These are phyloP conservation scores for Lathronympha strigana DNA, from an alignment of 2,888 invertebrate genomes.

Conservation along the genomic window DNA sequence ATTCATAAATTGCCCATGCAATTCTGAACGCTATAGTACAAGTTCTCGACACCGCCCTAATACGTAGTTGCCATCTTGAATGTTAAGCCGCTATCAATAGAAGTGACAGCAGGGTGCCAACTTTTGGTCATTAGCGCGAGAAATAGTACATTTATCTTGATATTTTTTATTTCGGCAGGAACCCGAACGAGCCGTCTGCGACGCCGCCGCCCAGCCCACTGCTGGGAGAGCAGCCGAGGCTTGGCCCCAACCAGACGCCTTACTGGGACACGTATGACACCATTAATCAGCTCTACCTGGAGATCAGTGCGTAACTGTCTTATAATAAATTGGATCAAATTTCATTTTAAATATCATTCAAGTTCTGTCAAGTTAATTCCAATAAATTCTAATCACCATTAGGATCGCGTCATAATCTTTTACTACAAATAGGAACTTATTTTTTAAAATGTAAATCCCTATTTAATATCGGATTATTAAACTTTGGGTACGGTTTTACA, in stretches of 20 bases:
- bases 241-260: constrained; percentile 84
- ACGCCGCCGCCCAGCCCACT: constrained; percentile 83
- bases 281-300: constrained; percentile 95
- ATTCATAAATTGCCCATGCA: too few species aligned
- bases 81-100: too few species aligned
- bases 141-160: too few species aligned
- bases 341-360: constrained; percentile 9
- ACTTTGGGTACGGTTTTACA: constrained; percentile 6
- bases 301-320: constrained; percentile 85
- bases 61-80: too few species aligned
- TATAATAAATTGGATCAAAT: background rate
- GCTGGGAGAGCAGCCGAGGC: constrained; percentile 68
- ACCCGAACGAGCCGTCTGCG: constrained; percentile 86
- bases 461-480: background rate
- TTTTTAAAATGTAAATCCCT: too few species aligned
- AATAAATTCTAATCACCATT: too few species aligned
- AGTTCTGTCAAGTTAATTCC: background rate
- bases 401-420: too few species aligned
- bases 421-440: too few species aligned
- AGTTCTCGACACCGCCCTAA: too few species aligned
- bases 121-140: too few species aligned
- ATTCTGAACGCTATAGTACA: too few species aligned
- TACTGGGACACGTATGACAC: constrained; percentile 96
- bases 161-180: constrained; percentile 72
- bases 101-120: too few species aligned